A percentile compares a stretch with the other conserved stretches of the same genome.
Evolutionary conservation across 2,113 vertebrate genomes (phyloP).

Genomic region (Uria aalge): DNA sequence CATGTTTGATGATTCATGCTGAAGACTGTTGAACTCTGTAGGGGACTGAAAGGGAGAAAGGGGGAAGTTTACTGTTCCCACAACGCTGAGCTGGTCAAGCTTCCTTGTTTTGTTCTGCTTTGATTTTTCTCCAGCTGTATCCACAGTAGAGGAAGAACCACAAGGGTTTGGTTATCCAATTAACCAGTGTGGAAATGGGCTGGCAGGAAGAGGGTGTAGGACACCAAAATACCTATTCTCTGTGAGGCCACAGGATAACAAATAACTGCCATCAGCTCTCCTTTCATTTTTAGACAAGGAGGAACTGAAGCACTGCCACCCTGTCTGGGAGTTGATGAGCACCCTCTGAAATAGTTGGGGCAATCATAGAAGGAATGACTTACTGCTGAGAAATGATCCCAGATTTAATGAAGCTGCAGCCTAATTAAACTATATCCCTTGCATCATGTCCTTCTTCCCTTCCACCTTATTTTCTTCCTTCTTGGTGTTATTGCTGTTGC

Average conservation of each 20-base stretch:
- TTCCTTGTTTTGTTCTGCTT: background rate
- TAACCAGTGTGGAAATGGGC: background rate
- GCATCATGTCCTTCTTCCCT: background rate
- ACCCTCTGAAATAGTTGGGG: background rate
- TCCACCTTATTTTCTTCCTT: background rate
- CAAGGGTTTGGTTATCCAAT: background rate
- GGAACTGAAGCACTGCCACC: background rate
- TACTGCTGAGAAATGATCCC: background rate
- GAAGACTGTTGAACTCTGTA: background rate
- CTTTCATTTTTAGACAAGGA: background rate
- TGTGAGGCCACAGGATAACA: background rate
- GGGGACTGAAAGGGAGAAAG: background rate
- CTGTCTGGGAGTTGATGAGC: background rate
- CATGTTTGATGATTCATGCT: accelerated
- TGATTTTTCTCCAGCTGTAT: background rate
- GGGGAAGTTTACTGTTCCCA: background rate
- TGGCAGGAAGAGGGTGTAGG: background rate
- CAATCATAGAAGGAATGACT: background rate
- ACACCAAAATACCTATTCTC: background rate
- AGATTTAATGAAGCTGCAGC: background rate
- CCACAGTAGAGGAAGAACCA: accelerated
- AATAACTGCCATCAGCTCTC: background rate
- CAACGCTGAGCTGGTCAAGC: background rate
- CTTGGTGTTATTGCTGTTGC: background rate
- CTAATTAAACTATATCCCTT: background rate